These are phyloP conservation scores for Amphilophus citrinellus DNA, from an alignment of 2,113 vertebrate species.

Conservation along the genomic window DNA sequence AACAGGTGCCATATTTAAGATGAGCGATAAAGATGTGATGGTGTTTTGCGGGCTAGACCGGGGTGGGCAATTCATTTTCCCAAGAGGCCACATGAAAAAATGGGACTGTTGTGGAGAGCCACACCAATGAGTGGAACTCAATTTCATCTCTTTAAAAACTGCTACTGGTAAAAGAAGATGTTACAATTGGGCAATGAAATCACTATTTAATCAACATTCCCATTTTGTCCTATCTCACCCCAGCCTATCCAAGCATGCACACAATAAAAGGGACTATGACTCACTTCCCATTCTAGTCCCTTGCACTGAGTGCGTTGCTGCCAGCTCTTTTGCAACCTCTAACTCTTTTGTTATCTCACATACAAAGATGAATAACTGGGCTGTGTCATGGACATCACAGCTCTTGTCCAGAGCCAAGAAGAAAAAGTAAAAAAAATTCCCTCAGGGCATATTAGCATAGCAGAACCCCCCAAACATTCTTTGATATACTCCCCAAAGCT, in stretches of 20 bases:
- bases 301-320: too few species aligned
- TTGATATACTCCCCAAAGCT: too few species aligned
- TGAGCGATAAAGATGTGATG: conserved; percentile 23
- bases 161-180: too few species aligned
- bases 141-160: background rate
- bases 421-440: background rate
- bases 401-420: background rate
- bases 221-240: background rate
- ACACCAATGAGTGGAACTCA: background rate
- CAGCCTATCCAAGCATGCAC: background rate
- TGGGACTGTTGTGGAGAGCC: background rate
- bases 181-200: background rate
- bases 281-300: background rate
- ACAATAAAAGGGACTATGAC: background rate
- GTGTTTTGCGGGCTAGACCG: conserved; percentile 39
- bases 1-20: conserved; percentile 62
- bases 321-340: background rate
- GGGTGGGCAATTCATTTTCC: background rate
- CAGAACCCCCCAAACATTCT: background rate
- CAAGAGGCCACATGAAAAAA: background rate
- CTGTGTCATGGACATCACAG: background rate
- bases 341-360: background rate
- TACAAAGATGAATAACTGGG: background rate
- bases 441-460: background rate
- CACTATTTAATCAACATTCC: background rate